Evolutionary conservation across 2,888 invertebrate species (phyloP).

Genomic region (Netelia inedita): DNA sequence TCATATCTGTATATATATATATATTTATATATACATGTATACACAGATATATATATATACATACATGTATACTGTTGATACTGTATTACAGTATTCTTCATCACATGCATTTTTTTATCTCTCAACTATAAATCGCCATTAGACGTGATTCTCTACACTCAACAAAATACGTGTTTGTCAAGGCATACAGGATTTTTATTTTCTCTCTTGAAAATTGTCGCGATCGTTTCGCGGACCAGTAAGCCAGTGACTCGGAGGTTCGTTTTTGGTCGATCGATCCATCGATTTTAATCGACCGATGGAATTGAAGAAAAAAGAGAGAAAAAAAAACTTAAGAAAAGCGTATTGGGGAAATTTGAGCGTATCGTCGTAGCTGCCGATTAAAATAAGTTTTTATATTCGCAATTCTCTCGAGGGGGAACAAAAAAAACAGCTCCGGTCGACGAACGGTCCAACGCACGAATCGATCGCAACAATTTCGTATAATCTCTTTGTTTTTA

Average conservation of each 20-base stretch:
- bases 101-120: constrained; percentile 57
- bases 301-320: not conserved
- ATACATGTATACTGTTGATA: constrained; percentile 60
- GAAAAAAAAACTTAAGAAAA: not conserved
- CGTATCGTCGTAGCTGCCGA: constrained; percentile 7
- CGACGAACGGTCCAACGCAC: constrained; percentile 17
- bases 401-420: not conserved
- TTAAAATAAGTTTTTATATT: not conserved
- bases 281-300: not conserved
- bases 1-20: constrained; percentile 61
- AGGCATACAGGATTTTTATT: constrained; percentile 66
- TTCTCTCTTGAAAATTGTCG: constrained; percentile 48
- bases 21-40: constrained; percentile 55
- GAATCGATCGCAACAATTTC: constrained; percentile 54
- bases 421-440: constrained; percentile 3
- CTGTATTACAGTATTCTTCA: constrained; percentile 57
- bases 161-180: constrained; percentile 71
- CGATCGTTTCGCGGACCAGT: constrained; percentile 57
- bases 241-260: not conserved
- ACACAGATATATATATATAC: constrained; percentile 65
- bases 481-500: constrained; percentile 65
- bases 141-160: constrained; percentile 65
- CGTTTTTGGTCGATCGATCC: not conserved
- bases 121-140: constrained; percentile 64
- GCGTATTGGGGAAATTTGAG: not conserved